Evolutionary conservation across 2,888 invertebrate species (phyloP), one percentile per base, ranked within the genome.

Genomic region (Meloe dianella): DNA sequence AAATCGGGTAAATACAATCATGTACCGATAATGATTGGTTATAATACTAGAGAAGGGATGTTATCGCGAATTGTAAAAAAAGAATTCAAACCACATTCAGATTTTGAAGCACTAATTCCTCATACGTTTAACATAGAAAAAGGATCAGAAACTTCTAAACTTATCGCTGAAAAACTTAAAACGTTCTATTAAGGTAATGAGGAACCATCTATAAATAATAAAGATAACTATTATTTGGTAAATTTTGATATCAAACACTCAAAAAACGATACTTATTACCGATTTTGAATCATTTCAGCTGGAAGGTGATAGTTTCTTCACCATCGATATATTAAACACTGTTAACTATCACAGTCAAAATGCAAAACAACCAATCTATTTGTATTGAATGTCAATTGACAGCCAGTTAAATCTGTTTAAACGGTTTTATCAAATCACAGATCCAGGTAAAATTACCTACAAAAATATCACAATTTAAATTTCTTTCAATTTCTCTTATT

Each of bases 151-250:
- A 63, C 69, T 60, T 74, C 76, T 6, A 75, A 73, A 61, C 67
- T 75, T 63, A 78, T 84, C 47, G 86, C 85, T 1, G 74, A 80
- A 2, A 78, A 79, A 69, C 78, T 87, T 14, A 83, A 82, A 59
- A 64, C 83, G 17, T 77, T 80, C 10, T 85, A 86, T 29, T 58
- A 30, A 47, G 17, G 35, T 14, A 10, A 57, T 8, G 38, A 63
- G 3, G 22, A 20, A 14, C 57, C 12, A 17, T 20, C 30, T 35
- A 27, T 27, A 12, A 9, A 10, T 8, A 32, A 32, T 32, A 32
- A 32, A 10, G 10, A 7, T 32, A 32, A 10, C 3, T 32, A 8
- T 27, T 27, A 4, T 27, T 1, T 10, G 32, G 32, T 32, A 32
- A 10, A 10, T 32, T 1, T 9, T 10, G 7, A n/a, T n/a, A n/a